Conservation (phyloP, 2,113 vertebrate species). For the Bagarius yarrelli region DNA sequence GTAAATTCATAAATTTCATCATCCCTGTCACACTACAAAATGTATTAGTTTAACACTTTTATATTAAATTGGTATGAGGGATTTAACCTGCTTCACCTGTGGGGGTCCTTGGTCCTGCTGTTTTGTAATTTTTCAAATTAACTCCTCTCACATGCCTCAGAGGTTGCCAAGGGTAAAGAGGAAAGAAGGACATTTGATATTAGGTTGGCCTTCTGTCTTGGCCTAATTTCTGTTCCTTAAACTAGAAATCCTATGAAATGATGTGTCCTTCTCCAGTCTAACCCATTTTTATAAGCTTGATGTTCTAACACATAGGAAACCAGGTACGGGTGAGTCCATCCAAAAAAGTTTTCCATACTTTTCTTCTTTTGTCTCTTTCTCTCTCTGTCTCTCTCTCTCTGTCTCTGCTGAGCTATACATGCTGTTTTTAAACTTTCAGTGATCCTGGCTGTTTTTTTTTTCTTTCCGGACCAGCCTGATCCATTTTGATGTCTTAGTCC, state of each 20-base stretch:
- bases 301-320: not conserved
- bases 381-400: too few species aligned
- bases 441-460: too few species aligned
- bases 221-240: conserved; percentile 15
- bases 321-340: not conserved
- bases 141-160: conserved; percentile 62
- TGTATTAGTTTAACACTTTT: conserved; percentile 41
- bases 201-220: conserved; percentile 11
- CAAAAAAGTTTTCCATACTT: not conserved
- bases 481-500: too few species aligned
- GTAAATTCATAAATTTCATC: conserved; percentile 59
- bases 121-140: conserved; percentile 70
- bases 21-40: conserved; percentile 35
- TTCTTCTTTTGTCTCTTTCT: not conserved
- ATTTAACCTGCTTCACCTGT: conserved; percentile 59
- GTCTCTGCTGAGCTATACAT: not conserved
- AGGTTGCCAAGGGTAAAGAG: conserved; percentile 65
- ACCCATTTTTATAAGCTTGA: not conserved
- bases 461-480: too few species aligned
- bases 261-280: not conserved
- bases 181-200: conserved; percentile 19
- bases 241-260: conserved; percentile 2
- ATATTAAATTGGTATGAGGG: conserved; percentile 56
- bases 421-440: too few species aligned
- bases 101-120: conserved; percentile 61